Conservation (phyloP, 2,113 vertebrate genomes). For the Ailuropoda melanoleuca region DNA sequence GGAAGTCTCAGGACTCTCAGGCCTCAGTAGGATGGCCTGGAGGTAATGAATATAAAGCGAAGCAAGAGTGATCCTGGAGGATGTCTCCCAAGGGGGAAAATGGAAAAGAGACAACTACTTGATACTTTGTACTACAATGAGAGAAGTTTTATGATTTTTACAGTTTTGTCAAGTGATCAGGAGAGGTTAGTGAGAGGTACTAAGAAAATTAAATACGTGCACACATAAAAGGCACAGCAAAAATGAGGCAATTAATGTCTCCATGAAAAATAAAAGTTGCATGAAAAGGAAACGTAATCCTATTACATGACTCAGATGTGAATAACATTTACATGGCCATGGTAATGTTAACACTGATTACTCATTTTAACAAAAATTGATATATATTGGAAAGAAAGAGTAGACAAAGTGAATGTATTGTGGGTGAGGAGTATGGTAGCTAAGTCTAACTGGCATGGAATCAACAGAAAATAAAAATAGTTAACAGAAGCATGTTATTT, state of each 20-base stretch:
- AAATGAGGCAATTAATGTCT: neutral
- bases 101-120: neutral
- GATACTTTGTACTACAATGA: neutral
- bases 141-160: neutral
- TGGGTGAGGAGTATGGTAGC: neutral
- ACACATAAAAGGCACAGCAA: neutral
- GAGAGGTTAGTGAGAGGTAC: neutral
- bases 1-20: neutral
- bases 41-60: neutral
- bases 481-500: neutral
- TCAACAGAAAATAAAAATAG: neutral
- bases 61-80: neutral
- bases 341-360: neutral
- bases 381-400: neutral
- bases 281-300: neutral
- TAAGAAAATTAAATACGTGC: constrained; percentile 4
- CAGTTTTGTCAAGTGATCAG: neutral
- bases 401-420: neutral
- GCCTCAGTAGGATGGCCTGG: neutral
- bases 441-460: neutral
- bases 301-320: neutral
- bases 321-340: neutral
- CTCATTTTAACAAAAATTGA: neutral
- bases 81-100: neutral
- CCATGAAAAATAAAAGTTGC: neutral